phyloP scores from a whole-genome alignment of 2,797 vertebrate species.

The Loris lydekkerianus region DNA sequence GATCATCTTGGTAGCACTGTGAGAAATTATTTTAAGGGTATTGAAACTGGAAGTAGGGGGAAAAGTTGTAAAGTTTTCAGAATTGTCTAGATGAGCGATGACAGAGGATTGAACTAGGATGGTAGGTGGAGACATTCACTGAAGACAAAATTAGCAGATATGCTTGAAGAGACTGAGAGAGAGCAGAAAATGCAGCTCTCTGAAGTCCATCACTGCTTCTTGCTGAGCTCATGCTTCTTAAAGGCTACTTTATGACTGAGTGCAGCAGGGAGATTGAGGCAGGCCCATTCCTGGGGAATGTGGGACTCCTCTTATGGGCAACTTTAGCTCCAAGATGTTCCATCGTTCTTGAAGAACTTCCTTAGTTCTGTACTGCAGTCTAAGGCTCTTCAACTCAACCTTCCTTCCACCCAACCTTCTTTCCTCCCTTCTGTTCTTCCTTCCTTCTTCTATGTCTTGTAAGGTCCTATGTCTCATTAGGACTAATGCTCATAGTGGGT shows the following conservation, averaged over 20 bases:
- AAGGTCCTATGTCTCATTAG: background rate
- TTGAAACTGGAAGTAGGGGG: background rate
- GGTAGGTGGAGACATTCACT: background rate
- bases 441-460: background rate
- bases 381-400: background rate
- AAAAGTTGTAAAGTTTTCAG: background rate
- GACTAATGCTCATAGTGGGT: background rate
- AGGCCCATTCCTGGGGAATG: background rate
- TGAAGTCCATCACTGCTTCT: background rate
- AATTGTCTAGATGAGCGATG: background rate
- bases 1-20: background rate
- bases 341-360: constrained; percentile 8
- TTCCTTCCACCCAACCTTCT: background rate
- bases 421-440: background rate
- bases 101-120: background rate
- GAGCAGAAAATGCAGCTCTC: background rate
- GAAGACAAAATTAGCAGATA: background rate
- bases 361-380: background rate
- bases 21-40: background rate
- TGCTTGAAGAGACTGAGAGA: background rate
- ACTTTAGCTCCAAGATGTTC: background rate
- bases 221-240: background rate
- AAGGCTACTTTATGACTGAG: background rate
- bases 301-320: background rate
- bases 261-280: background rate